A percentile compares a stretch with the other conserved stretches of the same genome.
Evolutionary conservation across 35 echinoderm and acorn worm genomes (phyloP).

Genomic region (Patiria miniata): DNA sequence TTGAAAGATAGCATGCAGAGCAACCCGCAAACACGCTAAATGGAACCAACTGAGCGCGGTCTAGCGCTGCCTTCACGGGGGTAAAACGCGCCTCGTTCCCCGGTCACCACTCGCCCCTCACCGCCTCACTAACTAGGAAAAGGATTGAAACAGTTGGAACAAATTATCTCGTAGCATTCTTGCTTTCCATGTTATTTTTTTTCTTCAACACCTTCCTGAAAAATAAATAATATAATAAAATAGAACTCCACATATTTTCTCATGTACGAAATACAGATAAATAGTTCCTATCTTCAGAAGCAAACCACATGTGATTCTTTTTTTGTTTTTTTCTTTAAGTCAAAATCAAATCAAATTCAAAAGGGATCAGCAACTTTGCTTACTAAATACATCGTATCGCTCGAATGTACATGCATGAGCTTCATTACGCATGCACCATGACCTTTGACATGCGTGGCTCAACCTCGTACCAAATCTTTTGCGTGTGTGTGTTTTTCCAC

Average conservation of each 20-base stretch:
- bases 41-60: not conserved
- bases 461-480: not conserved
- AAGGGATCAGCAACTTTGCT: conserved; percentile 9
- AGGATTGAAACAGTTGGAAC: conserved; percentile 25
- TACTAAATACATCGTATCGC: not conserved
- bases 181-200: conserved; percentile 42
- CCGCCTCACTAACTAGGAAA: not conserved
- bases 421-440: conserved; percentile 3
- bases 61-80: conserved; percentile 2
- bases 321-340: no score
- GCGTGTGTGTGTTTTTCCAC: no score
- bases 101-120: conserved; percentile 4
- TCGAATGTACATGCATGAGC: no score
- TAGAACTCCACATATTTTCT: conserved; percentile 81
- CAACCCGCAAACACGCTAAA: conserved; percentile 9
- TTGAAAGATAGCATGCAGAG: not conserved
- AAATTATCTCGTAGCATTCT: conserved; percentile 8
- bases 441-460: not conserved
- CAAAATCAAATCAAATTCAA: not conserved
- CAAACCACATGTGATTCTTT: not conserved
- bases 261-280: conserved; percentile 69
- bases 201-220: conserved; percentile 76
- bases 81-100: not conserved
- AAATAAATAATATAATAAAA: conserved; percentile 90
- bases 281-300: conserved; percentile 37